A percentile compares a stretch with the other conserved stretches of the same genome.
Conservation (phyloP, 37 sponge, comb jelly and placozoan species). For the Diacarnus erythraeanus region DNA sequence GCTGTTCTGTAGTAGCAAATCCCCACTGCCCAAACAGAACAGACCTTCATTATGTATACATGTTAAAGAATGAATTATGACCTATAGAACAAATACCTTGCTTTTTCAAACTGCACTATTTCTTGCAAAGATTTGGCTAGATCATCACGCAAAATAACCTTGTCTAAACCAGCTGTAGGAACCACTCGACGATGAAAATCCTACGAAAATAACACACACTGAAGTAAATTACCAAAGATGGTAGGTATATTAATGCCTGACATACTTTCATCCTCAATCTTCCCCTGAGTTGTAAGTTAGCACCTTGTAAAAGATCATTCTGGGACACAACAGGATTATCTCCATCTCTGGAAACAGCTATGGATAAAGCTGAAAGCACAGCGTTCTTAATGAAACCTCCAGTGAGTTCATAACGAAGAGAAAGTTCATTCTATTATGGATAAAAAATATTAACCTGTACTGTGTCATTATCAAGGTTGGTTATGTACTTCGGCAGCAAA, state of each 20-base stretch:
- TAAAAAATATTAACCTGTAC: background rate
- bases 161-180: slow-evolving; percentile 68
- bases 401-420: slow-evolving; percentile 74
- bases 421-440: slow-evolving; percentile 42
- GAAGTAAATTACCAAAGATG: background rate
- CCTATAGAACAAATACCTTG: too few species aligned
- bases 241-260: background rate
- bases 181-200: slow-evolving; percentile 84
- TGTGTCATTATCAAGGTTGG: too few species aligned
- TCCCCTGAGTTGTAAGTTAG: slow-evolving; percentile 84
- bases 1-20: slow-evolving; percentile 54
- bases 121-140: slow-evolving; percentile 48
- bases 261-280: slow-evolving; percentile 82
- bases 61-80: too few species aligned
- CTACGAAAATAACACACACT: slow-evolving; percentile 17
- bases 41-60: slow-evolving; percentile 41
- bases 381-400: slow-evolving; percentile 92
- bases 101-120: slow-evolving; percentile 85
- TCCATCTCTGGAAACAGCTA: slow-evolving; percentile 83
- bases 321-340: slow-evolving; percentile 70
- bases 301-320: slow-evolving; percentile 73
- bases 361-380: slow-evolving; percentile 78
- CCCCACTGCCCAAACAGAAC: slow-evolving; percentile 92
- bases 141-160: slow-evolving; percentile 56
- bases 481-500: too few species aligned